Conservation (phyloP, 2,113 vertebrate species). For the Capreolus pygargus region DNA sequence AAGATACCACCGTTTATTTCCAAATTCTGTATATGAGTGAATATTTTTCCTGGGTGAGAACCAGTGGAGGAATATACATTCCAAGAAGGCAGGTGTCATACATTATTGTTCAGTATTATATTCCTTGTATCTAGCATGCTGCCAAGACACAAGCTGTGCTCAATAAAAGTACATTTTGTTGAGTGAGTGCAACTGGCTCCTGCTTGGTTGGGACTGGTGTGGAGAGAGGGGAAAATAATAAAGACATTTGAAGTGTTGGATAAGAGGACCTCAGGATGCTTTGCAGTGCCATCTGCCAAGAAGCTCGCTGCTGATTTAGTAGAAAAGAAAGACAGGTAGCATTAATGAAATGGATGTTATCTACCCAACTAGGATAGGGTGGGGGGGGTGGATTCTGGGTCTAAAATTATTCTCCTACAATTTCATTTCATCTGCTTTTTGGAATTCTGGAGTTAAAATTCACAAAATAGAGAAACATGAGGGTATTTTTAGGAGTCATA, state of each 20-base stretch:
- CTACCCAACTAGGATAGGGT: not conserved
- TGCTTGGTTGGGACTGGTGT: not conserved
- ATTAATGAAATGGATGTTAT: not conserved
- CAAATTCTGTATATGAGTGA: not conserved
- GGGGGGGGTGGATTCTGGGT: not conserved
- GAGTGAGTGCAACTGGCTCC: not conserved
- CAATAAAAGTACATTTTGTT: not conserved
- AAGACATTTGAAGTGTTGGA: not conserved
- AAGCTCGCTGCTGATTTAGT: not conserved
- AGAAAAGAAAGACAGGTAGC: not conserved
- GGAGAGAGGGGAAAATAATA: not conserved
- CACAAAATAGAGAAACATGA: not conserved
- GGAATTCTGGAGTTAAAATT: not conserved
- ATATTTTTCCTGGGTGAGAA: not conserved
- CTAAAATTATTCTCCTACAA: not conserved
- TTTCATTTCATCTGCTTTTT: not conserved
- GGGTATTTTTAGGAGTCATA: not conserved
- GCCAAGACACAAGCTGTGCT: not conserved
- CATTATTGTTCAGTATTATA: not conserved
- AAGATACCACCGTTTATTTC: not conserved
- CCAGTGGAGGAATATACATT: not conserved
- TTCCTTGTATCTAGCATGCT: not conserved
- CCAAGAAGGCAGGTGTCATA: not conserved
- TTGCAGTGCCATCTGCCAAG: not conserved
- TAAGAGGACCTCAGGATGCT: not conserved